Evolutionary conservation across 2,888 invertebrate genomes (phyloP).

Genomic region (Sesia apiformis): DNA sequence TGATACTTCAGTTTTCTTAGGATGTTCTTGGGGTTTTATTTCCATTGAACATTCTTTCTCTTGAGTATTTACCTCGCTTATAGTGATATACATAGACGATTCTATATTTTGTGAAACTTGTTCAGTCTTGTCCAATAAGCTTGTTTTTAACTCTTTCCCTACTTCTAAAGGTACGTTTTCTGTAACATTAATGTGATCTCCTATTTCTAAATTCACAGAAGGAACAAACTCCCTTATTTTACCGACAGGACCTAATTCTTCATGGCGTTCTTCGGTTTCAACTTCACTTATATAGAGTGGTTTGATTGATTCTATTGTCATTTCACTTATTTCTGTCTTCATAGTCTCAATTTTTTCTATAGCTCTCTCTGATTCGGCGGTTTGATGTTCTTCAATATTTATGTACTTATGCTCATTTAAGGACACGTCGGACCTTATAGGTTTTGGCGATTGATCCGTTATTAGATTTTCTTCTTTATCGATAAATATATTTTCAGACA

Average conservation of each 20-base stretch:
- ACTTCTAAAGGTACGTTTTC: too few relatives aligned
- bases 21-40: conserved; percentile 9
- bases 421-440: conserved; percentile 20
- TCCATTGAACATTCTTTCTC: conserved; percentile 53
- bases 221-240: too few relatives aligned
- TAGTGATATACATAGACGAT: conserved; percentile 66
- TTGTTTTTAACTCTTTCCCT: too few relatives aligned
- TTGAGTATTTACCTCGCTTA: conserved; percentile 61
- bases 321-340: too few relatives aligned
- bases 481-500: conserved; percentile 29
- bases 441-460: conserved; percentile 18
- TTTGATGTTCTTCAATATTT: conserved; percentile 29
- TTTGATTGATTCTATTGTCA: too few relatives aligned
- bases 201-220: too few relatives aligned
- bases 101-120: conserved; percentile 13
- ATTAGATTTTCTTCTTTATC: conserved; percentile 37
- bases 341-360: conserved; percentile 10
- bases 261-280: too few relatives aligned
- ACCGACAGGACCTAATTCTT: too few relatives aligned
- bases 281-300: too few relatives aligned
- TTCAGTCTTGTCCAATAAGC: too few relatives aligned
- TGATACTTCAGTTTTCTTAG: conserved; percentile 18
- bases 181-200: too few relatives aligned
- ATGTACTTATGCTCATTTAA: conserved; percentile 33
- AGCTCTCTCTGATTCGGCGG: conserved; percentile 29